A percentile compares a stretch with the other conserved stretches of the same genome.
These are phyloP conservation scores for Percopsis omiscomaycus DNA, from an alignment of 2,797 vertebrate genomes.

Conservation along the genomic window DNA sequence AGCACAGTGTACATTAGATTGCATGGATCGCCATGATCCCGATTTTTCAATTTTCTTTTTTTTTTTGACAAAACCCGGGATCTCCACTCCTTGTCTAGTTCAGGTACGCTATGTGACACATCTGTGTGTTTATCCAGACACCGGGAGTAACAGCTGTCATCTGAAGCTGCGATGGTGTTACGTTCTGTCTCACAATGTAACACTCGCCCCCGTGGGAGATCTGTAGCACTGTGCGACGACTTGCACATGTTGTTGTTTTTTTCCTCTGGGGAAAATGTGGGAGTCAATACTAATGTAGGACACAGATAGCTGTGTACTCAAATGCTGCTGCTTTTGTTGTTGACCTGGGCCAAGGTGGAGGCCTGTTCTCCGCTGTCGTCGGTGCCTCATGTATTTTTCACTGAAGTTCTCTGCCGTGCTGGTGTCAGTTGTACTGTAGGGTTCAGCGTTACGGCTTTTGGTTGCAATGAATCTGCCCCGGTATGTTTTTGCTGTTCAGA, in stretches of 20 bases:
- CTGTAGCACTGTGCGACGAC: background rate
- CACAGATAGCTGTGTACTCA: too few species aligned
- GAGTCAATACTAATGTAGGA: background rate
- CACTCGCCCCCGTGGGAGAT: conserved; percentile 6
- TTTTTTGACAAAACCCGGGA: conserved; percentile 26
- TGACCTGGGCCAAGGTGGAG: too few species aligned
- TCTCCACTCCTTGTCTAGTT: conserved; percentile 24
- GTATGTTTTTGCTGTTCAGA: background rate
- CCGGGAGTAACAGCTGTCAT: conserved; percentile 32
- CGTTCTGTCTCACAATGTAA: conserved; percentile 23
- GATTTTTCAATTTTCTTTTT: too few species aligned
- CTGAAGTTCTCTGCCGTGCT: conserved; percentile 1
- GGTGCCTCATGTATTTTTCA: conserved; percentile 64
- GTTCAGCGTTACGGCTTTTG: conserved; percentile 11
- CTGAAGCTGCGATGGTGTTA: conserved; percentile 34
- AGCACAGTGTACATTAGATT: conserved; percentile 45
- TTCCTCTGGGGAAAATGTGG: too few species aligned
- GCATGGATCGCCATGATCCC: conserved; percentile 52
- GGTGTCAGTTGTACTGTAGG: conserved; percentile 40
- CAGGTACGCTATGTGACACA: conserved; percentile 3
- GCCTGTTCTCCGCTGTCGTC: conserved; percentile 9
- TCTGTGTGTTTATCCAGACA: conserved; percentile 13
- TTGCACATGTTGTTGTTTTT: too few species aligned
- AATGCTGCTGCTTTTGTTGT: too few species aligned
- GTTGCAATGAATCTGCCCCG: conserved; percentile 28